Conservation (phyloP, 2,113 vertebrate genomes). For the Theristicus caerulescens region DNA sequence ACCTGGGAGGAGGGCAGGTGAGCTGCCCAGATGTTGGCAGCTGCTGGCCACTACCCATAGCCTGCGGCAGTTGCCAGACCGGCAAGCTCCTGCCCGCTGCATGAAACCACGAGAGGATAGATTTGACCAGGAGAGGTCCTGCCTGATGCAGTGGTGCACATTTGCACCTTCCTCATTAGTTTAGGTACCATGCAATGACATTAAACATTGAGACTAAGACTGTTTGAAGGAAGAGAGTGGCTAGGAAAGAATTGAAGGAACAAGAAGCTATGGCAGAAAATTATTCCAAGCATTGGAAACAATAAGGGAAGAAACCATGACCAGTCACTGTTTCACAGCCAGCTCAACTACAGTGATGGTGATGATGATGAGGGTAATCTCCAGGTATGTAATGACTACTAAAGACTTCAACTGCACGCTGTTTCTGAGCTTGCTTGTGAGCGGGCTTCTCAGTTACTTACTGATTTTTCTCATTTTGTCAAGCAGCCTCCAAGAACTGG, state of each 20-base stretch:
- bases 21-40: background rate
- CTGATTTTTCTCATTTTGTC: background rate
- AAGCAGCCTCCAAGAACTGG: background rate
- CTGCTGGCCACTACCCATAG: background rate
- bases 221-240: background rate
- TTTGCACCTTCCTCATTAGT: background rate
- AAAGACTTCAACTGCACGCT: background rate
- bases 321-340: background rate
- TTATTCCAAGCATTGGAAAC: background rate
- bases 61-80: background rate
- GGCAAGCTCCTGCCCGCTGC: background rate
- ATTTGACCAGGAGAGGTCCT: background rate
- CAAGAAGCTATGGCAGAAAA: background rate
- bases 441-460: background rate
- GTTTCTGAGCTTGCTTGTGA: background rate
- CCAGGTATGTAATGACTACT: background rate
- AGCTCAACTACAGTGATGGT: background rate
- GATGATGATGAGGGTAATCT: background rate
- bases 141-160: too few relatives aligned
- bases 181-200: background rate
- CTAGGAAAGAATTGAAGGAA: background rate
- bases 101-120: rapidly evolving
- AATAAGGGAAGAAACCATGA: background rate
- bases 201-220: too few relatives aligned
- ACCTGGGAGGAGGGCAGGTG: background rate